Conservation (phyloP, 2,113 vertebrate genomes). For the Pseudorhombus dupliciocellatus region DNA sequence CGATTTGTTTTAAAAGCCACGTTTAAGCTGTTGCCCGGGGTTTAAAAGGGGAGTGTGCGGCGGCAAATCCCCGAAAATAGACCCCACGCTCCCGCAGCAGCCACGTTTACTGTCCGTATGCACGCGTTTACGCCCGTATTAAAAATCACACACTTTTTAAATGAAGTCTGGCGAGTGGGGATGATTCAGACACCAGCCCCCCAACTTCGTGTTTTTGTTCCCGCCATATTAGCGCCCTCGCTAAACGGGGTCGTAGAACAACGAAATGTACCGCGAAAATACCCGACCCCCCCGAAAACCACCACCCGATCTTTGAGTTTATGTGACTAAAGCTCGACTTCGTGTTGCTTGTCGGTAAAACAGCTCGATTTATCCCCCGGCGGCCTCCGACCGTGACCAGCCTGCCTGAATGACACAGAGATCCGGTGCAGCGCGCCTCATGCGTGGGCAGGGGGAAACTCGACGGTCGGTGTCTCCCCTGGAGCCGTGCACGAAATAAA, state of each 20-base stretch:
- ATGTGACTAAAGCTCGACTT: background rate
- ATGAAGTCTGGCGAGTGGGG: constrained; percentile 15
- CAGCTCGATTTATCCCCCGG: background rate
- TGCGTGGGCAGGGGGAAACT: constrained; percentile 69
- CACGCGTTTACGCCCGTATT: background rate
- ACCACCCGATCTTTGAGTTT: accelerated
- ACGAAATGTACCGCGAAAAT: constrained; percentile 5
- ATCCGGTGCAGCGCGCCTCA: constrained; percentile 60
- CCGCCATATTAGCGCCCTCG: constrained; percentile 76
- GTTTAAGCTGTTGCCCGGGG: constrained; percentile 9
- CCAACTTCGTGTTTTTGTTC: constrained; percentile 70
- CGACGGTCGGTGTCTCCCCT: constrained; percentile 55
- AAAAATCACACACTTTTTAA: constrained; percentile 26
- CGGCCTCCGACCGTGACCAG: constrained; percentile 33
- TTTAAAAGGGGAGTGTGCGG: constrained; percentile 41
- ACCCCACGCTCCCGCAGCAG: background rate
- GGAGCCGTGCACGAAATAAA: constrained; percentile 53
- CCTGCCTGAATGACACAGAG: constrained; percentile 57
- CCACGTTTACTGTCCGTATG: background rate
- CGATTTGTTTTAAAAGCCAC: constrained; percentile 16
- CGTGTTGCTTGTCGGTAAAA: background rate
- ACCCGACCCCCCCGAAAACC: background rate
- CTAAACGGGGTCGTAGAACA: constrained; percentile 27
- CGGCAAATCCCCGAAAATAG: constrained; percentile 26
- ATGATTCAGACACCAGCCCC: constrained; percentile 37